Base-by-base conservation (phyloP, 2,888 invertebrate genomes). In the Gastracanthus pulcherrimus region DNA sequence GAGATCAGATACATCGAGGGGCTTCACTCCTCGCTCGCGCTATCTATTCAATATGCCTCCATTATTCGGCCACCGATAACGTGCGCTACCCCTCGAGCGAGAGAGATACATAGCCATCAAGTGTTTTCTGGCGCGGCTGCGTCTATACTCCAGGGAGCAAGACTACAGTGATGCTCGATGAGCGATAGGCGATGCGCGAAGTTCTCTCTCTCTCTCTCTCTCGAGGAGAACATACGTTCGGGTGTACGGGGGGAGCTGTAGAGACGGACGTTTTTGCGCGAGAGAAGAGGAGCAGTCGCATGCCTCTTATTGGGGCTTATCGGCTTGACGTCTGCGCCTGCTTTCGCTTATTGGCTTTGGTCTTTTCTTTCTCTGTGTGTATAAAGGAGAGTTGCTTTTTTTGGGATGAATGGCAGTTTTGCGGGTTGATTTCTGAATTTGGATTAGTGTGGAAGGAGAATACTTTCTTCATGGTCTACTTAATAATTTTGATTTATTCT, bases 41-140 rank as follows among this genome's bases (percentile, higher is more conserved):
- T 82, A 80, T 82, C 80, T 80, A 77, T 80, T 82, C 80, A 82
- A 82, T 82, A 80, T 77, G 74, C 76, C 69, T 62, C 71, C 62
- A 77, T 80, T 80, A 80, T 80, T 80, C 69, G 67, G 34, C 11
- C 26, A 13, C 16, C 76, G 79, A 82, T 82, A 79, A 82, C 76
- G 6, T 41, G 62, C 5, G 6, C 48, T 19, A 48, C n/a, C n/a
- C n/a, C n/a, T n/a, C n/a, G 23, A 16, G 7, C 26, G 41, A 19
- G 16, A 26, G 19, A 74, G 45, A 70, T 62, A 45, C 31, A 19
- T 34, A n/a, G n/a, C n/a, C n/a, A n/a, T 23, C 66, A 51, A 55
- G 67, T 72, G 66, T 66, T 48, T 62, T 74, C 60, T 26, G 51
- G 5, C 45, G 64, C n/a, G 16, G 55, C n/a, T n/a, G 23, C 16